phyloP scores from a whole-genome alignment of 2,113 vertebrate species.

The Cyanoramphus novaezelandiae region DNA sequence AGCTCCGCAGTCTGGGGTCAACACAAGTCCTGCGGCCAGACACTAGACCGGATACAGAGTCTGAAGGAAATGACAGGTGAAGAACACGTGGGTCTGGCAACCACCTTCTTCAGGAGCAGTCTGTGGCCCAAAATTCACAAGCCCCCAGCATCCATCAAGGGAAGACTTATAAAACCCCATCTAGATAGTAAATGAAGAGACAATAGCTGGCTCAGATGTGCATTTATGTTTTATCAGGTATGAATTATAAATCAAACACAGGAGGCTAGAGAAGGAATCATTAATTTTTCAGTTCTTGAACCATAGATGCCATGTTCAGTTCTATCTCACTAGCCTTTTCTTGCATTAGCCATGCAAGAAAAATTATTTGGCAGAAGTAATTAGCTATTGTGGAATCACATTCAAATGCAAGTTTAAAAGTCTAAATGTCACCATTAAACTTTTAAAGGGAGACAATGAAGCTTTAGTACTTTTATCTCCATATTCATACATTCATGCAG shows the following conservation, averaged over 20 bases:
- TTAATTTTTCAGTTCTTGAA: conserved; percentile 30
- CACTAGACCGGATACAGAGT: background rate
- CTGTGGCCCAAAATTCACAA: background rate
- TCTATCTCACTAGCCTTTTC: background rate
- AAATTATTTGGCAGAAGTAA: background rate
- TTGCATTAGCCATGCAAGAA: background rate
- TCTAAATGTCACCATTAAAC: conserved; percentile 28
- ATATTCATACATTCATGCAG: background rate
- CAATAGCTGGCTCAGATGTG: background rate
- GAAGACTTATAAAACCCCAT: background rate
- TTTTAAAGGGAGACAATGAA: background rate
- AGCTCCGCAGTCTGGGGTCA: background rate
- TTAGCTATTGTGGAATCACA: background rate
- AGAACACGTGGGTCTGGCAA: background rate
- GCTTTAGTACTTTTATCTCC: background rate
- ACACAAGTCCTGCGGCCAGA: background rate
- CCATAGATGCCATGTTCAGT: background rate
- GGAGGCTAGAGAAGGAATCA: background rate
- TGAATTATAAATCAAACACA: conserved; percentile 57
- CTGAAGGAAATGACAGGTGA: background rate
- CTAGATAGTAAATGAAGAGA: background rate
- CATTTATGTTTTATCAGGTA: conserved; percentile 6
- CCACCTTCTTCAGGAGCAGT: background rate
- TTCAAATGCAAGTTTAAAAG: conserved; percentile 44
- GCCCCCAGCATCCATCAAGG: background rate